Evolutionary conservation across 2,797 vertebrate genomes (phyloP), one percentile per base, ranked within the genome.

Genomic region (Parotocinclus haroldoi): DNA sequence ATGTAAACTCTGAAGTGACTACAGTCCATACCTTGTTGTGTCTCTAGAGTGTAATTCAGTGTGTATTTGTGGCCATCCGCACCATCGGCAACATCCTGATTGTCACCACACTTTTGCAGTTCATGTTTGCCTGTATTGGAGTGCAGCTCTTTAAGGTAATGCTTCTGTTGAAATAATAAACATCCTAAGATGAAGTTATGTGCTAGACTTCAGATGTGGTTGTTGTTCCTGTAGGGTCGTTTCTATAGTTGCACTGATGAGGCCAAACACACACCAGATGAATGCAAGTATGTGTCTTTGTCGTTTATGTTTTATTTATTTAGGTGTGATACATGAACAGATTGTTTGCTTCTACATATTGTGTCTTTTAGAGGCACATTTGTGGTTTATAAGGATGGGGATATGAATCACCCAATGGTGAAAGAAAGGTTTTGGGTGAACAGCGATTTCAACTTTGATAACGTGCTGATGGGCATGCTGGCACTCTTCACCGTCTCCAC

Each of bases 401-500:
- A 98, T 27, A 94, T 98, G n/a, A 95, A 88, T 18, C 96, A 88
- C 44, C 96, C 96, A 0, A 91, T 95, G 90, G 93, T 98, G 70
- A 87, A 91, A 27, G 92, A 98, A 83, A 85, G 96, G 13, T 79
- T 94, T 67, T 99, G 96, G 96, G 87, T 89, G 63, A 99, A 99
- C 42, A 97, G 94, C 1, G 96, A 99, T 71, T 98, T 98, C 81
- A 99, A 98, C 88, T 98, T 99, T 4, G 96, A 99, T 55, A 99
- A 98, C 0, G 96, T 99, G 40, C 83, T 96, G 40, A 95, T 94
- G 72, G 96, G 95, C 52, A 99, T 99, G 96, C 94, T 99, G 92
- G 95, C 96, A 0, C 93, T 98, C 55, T 99, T 98, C 87, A 99
- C 96, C 0, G 96, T 99, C 17, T 99, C 96, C 73, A 99, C 96